Base-by-base conservation (phyloP, 2,888 invertebrate genomes). In the Molorchus minor region DNA sequence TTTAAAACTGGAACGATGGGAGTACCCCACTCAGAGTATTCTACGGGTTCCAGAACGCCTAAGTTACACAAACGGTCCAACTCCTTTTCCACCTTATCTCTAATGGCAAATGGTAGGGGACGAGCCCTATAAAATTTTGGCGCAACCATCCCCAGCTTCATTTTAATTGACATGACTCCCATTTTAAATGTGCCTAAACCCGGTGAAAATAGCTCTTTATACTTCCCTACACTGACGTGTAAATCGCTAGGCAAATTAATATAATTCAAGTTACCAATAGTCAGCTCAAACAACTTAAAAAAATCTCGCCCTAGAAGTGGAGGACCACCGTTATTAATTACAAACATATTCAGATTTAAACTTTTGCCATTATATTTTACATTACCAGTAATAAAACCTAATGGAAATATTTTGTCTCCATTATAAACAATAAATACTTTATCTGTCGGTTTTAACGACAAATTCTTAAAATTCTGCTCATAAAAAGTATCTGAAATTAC, bases 1-100 rank as follows among this genome's bases (percentile, higher is more conserved):
- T 56, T 56, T 25, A 35, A 36, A 2, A 47, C 21, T 7, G 56
- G 56, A 8, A 56, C 56, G n/a, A 36, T 13, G 15, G 36, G 36
- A 13, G 36, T 36, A 12, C 36, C 36, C 36, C 36, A 36, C 13
- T 7, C 12, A 36, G 13, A 13, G 15, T 36, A 36, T 2, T 36
- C 36, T 13, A 36, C 13, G 2, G 36, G 36, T 36, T 36, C 13
- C 15, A 36, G 15, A 7, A 36, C 15, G 7, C 15, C 13, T 7
- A 36, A 36, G 1, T 36, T 36, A 13, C 12, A 12, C 5, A 36
- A 12, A 2, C 36, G 36, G 5, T 36, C 36, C 15, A 36, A 36
- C 13, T 36, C 36, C 2, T 36, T 36, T 36, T 36, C 36, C 2
- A 13, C 36, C 5, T 36, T 36, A 13, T 36, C 36, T 36, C 13